Conservation (phyloP, 2,113 vertebrate species). For the Nothobranchius furzeri region DNA sequence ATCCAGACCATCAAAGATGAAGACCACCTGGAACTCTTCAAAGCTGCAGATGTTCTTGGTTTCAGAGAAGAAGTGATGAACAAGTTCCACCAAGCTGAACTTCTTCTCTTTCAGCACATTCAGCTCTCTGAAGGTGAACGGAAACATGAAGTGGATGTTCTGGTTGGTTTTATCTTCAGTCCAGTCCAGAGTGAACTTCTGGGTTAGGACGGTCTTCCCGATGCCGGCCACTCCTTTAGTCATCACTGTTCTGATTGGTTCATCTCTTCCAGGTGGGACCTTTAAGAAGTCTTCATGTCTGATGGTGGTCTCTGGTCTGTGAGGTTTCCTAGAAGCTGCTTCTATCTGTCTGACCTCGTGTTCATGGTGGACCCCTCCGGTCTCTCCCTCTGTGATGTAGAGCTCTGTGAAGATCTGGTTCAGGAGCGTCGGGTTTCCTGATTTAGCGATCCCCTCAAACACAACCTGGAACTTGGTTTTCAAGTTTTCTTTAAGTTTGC, state of each 20-base stretch:
- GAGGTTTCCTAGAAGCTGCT: slow-evolving; percentile 3
- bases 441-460: background rate
- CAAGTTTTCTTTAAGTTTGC: too few species aligned
- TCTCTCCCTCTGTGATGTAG: slow-evolving; percentile 52
- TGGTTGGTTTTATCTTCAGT: slow-evolving; percentile 3
- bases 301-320: background rate
- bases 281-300: slow-evolving; percentile 1
- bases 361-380: slow-evolving; percentile 24
- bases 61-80: slow-evolving; percentile 3
- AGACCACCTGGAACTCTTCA: background rate
- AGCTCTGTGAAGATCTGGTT: slow-evolving; percentile 55
- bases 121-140: slow-evolving; percentile 5
- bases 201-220: slow-evolving; percentile 1
- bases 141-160: background rate
- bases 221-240: slow-evolving; percentile 2
- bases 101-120: background rate
- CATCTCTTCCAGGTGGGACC: background rate
- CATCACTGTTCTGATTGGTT: slow-evolving; percentile 4
- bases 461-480: too few species aligned
- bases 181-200: slow-evolving; percentile 13
- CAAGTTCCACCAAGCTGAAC: slow-evolving; percentile 4
- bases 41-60: background rate
- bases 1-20: slow-evolving; percentile 9
- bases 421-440: slow-evolving; percentile 23
- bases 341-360: slow-evolving; percentile 59